These are phyloP conservation scores for Helicolenus hilgendorfi DNA, from an alignment of 2,797 vertebrate genomes.

Conservation along the genomic window DNA sequence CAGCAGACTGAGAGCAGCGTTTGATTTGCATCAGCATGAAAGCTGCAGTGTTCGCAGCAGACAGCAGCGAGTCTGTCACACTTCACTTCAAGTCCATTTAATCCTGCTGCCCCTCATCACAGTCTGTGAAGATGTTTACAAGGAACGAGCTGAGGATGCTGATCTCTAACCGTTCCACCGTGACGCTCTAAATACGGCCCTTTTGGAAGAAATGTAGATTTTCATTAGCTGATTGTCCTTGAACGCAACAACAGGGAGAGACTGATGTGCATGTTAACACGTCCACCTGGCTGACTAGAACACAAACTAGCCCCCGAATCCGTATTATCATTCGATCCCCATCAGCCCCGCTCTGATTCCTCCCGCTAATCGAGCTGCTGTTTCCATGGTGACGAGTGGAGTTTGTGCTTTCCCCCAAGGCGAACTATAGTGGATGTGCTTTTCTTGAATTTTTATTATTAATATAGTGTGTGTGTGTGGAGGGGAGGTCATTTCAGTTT, in stretches of 20 bases:
- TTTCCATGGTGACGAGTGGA: constrained; percentile 68
- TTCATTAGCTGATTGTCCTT: neutral
- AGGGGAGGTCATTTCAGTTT: constrained; percentile 33
- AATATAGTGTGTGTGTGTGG: neutral
- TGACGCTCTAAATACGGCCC: neutral
- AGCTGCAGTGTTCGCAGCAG: constrained; percentile 65
- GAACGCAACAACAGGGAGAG: neutral
- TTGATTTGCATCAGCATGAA: constrained; percentile 76
- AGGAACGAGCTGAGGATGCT: neutral
- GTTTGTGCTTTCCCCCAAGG: constrained; percentile 52
- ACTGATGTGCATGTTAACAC: neutral
- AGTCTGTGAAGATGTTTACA: neutral
- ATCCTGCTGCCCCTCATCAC: neutral
- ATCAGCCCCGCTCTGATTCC: constrained; percentile 33
- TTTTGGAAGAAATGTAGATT: neutral
- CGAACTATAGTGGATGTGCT: constrained; percentile 48
- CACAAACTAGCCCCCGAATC: neutral
- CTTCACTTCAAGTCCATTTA: constrained; percentile 20
- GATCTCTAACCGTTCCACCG: neutral
- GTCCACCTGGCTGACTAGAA: constrained; percentile 20
- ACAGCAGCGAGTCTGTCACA: constrained; percentile 40
- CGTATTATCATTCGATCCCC: neutral
- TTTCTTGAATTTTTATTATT: constrained; percentile 47
- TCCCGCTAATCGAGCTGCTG: constrained; percentile 59
- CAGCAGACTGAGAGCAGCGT: constrained; percentile 44